Conservation (phyloP, 92 coral and sea anemone genomes). For the Meandrina meandrites region DNA sequence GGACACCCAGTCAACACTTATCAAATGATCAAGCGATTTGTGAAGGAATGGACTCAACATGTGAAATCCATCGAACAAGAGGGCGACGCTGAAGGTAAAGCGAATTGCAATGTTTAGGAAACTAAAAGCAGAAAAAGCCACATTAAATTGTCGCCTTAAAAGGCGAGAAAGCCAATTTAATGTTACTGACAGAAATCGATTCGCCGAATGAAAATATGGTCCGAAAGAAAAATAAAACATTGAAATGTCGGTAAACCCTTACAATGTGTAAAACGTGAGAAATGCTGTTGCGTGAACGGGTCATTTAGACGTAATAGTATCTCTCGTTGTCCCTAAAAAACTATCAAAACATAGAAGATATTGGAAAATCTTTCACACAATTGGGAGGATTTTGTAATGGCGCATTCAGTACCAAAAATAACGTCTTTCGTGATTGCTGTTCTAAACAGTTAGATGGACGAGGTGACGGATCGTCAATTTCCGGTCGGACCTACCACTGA, state of each 20-base stretch:
- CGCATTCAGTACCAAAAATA: not conserved
- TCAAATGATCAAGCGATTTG: conserved; percentile 86
- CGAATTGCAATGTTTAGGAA: not conserved
- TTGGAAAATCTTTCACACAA: not conserved
- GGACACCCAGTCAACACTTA: conserved; percentile 90
- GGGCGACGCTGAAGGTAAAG: conserved; percentile 67
- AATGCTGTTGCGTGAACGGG: not conserved
- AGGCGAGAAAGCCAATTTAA: not conserved
- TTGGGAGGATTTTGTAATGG: not conserved
- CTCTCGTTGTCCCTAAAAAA: not conserved
- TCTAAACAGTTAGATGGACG: not conserved
- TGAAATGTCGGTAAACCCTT: not conserved
- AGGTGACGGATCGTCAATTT: not conserved
- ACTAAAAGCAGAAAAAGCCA: not conserved
- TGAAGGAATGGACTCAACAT: conserved; percentile 80
- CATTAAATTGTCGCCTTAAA: not conserved
- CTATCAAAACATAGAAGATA: not conserved
- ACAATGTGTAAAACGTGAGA: not conserved
- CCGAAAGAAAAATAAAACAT: not conserved
- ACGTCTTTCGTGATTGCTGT: not conserved
- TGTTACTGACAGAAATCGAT: not conserved
- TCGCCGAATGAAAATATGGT: not conserved
- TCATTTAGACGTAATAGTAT: not conserved
- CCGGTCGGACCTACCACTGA: conserved; percentile 3
- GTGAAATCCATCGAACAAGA: conserved; percentile 55